phyloP scores from a whole-genome alignment of 1,140 invertebrate genomes.

The Cecropterus lyciades region DNA sequence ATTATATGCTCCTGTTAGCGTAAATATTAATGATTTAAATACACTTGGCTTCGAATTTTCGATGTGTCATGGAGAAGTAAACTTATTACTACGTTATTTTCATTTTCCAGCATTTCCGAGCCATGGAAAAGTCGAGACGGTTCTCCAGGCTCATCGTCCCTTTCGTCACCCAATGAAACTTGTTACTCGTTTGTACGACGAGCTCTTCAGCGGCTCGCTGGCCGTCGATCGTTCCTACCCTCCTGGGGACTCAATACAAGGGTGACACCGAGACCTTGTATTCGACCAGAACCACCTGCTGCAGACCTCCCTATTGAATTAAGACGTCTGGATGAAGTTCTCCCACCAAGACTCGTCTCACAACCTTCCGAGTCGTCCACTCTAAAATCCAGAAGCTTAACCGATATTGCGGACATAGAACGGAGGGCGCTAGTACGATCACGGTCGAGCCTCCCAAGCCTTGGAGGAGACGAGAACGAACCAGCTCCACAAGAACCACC shows the following conservation, averaged over 20 bases:
- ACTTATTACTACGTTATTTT: neutral
- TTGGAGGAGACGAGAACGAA: conserved; percentile 79
- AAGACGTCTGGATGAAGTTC: conserved; percentile 91
- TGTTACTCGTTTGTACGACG: conserved; percentile 96
- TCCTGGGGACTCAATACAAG: conserved; percentile 88
- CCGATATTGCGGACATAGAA: conserved; percentile 91
- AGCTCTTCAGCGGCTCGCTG: conserved; percentile 94
- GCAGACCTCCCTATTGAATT: conserved; percentile 94
- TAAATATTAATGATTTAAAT: too few species aligned
- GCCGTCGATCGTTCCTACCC: conserved; percentile 92
- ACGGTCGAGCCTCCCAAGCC: conserved; percentile 89
- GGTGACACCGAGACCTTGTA: conserved; percentile 81
- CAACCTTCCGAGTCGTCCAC: conserved; percentile 85
- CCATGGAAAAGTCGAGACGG: conserved; percentile 81
- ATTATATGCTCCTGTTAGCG: too few species aligned
- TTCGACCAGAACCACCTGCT: conserved; percentile 80
- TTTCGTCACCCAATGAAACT: conserved; percentile 96
- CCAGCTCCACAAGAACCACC: conserved; percentile 54
- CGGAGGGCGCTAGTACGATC: conserved; percentile 89
- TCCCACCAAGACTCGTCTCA: conserved; percentile 74
- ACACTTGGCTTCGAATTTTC: too few species aligned
- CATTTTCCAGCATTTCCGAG: conserved; percentile 57
- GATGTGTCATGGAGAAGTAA: too few species aligned
- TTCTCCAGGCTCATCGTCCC: conserved; percentile 92
- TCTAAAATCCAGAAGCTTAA: conserved; percentile 91